phyloP scores from a whole-genome alignment of 2,797 vertebrate genomes.

The Anguilla pacifica region DNA sequence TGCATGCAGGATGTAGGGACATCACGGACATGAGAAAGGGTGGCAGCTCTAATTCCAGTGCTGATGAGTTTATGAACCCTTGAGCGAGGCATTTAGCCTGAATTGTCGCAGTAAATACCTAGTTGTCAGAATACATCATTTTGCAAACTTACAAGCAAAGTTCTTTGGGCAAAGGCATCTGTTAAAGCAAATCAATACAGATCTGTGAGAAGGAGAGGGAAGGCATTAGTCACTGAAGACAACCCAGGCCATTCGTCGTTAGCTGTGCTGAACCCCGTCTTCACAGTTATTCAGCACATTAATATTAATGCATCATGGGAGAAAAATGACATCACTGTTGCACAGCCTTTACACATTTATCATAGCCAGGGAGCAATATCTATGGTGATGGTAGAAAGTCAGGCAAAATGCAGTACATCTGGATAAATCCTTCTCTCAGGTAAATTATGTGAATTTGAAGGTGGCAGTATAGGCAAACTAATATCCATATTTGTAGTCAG shows the following conservation, averaged over 20 bases:
- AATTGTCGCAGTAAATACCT: not conserved
- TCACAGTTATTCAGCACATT: not conserved
- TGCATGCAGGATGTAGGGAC: not conserved
- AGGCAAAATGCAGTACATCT: not conserved
- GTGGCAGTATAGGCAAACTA: not conserved
- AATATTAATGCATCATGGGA: not conserved
- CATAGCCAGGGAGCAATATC: not conserved
- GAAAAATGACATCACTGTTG: not conserved
- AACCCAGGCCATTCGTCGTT: not conserved
- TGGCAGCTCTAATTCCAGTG: not conserved
- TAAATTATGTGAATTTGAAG: not conserved
- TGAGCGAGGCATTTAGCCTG: not conserved
- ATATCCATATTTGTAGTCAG: not conserved
- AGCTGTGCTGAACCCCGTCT: not conserved
- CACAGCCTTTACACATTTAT: not conserved
- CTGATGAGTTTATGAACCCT: not conserved
- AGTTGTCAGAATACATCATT: not conserved
- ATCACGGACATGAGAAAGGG: not conserved
- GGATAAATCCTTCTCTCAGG: not conserved
- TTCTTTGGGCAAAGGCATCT: not conserved
- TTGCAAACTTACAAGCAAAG: not conserved
- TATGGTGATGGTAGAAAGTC: not conserved
- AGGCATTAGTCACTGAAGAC: conserved; percentile 5
- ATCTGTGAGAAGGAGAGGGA: not conserved
- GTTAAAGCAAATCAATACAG: conserved; percentile 10